These are phyloP conservation scores for Epistrophella euchroma DNA, from an alignment of 2,888 invertebrate species.

Conservation along the genomic window DNA sequence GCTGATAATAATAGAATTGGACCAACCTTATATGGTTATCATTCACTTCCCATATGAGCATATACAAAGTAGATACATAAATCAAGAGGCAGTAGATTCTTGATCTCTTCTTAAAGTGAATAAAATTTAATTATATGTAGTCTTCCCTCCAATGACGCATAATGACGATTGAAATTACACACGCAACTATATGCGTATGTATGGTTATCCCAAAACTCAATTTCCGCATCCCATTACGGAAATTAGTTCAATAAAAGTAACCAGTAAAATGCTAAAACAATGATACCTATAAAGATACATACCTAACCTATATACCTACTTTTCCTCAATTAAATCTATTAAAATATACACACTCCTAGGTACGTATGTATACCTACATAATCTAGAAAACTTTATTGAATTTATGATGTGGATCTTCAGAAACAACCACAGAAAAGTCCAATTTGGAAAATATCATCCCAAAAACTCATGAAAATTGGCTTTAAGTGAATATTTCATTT, in stretches of 20 bases:
- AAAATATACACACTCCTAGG: background rate
- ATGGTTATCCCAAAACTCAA: background rate
- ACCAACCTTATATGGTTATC: too few species aligned
- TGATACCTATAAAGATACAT: background rate
- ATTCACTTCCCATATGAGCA: background rate
- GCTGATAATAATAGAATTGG: background rate
- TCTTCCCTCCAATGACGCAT: background rate
- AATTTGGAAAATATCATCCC: conserved; percentile 4
- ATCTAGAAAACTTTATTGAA: conserved; percentile 6
- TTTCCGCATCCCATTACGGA: conserved; percentile 2
- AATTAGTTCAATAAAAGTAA: conserved; percentile 20
- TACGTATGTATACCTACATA: background rate
- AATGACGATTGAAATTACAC: conserved; percentile 9
- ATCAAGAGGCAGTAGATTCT: background rate
- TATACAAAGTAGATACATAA: background rate
- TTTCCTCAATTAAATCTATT: background rate
- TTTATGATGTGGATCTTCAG: background rate
- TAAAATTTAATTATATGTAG: conserved; percentile 16
- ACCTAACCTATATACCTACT: background rate
- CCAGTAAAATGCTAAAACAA: conserved; percentile 24
- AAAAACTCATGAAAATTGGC: conserved; percentile 9
- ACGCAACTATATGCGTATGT: background rate
- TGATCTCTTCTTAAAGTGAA: background rate
- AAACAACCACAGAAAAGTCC: background rate
- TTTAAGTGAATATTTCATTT: conserved; percentile 19